Evolutionary conservation across 2,113 vertebrate species (phyloP), one percentile per base, ranked within the genome.

Genomic region (Platichthys stellatus): DNA sequence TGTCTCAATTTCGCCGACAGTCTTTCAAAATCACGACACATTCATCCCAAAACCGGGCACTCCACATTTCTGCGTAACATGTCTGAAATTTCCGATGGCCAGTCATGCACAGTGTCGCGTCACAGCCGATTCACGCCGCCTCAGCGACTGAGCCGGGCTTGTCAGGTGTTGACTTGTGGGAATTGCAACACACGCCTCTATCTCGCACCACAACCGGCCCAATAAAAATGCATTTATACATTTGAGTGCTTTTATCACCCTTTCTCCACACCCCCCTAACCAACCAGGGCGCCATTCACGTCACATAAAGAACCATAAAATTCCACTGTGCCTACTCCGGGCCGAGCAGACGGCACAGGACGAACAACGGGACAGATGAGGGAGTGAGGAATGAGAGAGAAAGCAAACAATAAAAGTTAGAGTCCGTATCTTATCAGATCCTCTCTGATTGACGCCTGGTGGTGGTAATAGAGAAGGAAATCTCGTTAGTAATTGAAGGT

Each of bases 381-480:
- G 17, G 62, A 80, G 68, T 38, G 80, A 77, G 65, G 68, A 77
- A 85, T 13, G 18, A 45, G 63, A 75, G 59, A 26, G 62, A 75
- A 88, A 89, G 90, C 95, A 95, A 95, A 96, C 92, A 95, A 96
- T 94, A 63, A 95, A 96, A 96, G 95, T 97, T 95, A 94, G 95
- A 92, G 90, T 76, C 89, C 88, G 91, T 93, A 94, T 96, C 95
- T 94, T 92, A 95, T 96, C 95, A 95, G 94, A 96, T 94, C 94
- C 93, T 95, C 95, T 93, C 93, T 94, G 94, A 96, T 95, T 94
- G 95, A 94, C 92, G 95, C 95, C 94, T 93, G 93, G 94, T 94
- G 95, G 94, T 92, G 92, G 94, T 95, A 96, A 97, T 95, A 96
- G 94, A 97, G 96, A 96, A 84, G 94, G 95, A 97, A 96, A 81